Percentiles rank a stretch among this genome's conserved stretches.
These are phyloP conservation scores for Anthopleura sola DNA, from an alignment of 64 coral and sea anemone genomes.

Conservation along the genomic window DNA sequence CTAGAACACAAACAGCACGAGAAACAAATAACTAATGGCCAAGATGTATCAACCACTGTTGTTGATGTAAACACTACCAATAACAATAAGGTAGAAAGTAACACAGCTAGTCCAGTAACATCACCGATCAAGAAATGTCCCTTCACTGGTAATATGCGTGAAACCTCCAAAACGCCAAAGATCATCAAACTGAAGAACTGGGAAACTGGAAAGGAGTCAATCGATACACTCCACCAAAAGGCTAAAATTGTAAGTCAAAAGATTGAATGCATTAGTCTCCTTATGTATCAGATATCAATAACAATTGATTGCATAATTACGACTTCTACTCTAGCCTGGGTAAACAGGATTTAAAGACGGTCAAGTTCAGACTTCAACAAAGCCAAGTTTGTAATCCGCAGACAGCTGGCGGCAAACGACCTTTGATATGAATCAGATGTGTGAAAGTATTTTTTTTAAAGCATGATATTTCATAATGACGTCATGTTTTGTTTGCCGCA, in stretches of 20 bases:
- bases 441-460: too few species aligned
- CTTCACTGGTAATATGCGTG: background rate
- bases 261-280: too few species aligned
- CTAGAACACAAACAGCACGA: background rate
- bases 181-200: conserved; percentile 76
- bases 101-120: background rate
- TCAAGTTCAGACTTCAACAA: too few species aligned
- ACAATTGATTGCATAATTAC: too few species aligned
- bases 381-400: too few species aligned
- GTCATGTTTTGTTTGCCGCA: too few species aligned
- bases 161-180: conserved; percentile 55
- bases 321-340: too few species aligned
- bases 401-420: too few species aligned
- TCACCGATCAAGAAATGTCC: conserved; percentile 33
- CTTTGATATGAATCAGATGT: too few species aligned
- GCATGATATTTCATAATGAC: too few species aligned
- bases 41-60: background rate
- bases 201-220: conserved; percentile 55
- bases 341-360: too few species aligned
- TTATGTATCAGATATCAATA: too few species aligned
- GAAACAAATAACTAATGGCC: background rate
- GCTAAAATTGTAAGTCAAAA: conserved; percentile 45
- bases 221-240: conserved; percentile 93
- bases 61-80: background rate
- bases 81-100: background rate